phyloP scores from a whole-genome alignment of 2,888 invertebrate species.

The Elysia crispata region DNA sequence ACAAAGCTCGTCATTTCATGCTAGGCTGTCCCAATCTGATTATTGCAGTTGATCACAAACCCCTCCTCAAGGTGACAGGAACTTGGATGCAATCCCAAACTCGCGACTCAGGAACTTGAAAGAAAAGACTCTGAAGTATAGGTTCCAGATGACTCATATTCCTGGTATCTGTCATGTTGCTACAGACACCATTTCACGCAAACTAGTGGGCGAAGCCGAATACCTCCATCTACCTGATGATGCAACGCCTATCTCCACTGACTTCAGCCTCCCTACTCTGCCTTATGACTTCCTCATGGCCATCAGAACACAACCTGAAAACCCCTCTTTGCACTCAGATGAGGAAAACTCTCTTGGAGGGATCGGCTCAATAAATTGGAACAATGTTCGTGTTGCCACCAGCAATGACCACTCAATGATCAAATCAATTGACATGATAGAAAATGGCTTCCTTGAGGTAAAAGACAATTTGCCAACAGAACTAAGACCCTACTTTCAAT shows the following conservation, averaged over 20 bases:
- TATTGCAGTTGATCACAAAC: slow-evolving; percentile 33
- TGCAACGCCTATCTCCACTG: background rate
- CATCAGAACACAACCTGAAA: too few relatives aligned
- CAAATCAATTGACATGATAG: too few relatives aligned
- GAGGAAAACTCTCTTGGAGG: too few relatives aligned
- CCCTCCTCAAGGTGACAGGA: slow-evolving; percentile 26
- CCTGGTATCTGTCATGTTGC: slow-evolving; percentile 29
- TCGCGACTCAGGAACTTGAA: slow-evolving; percentile 7
- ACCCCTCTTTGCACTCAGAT: too few relatives aligned
- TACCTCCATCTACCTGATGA: background rate
- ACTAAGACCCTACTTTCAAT: too few relatives aligned
- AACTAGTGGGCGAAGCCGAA: background rate
- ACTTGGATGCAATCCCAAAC: background rate
- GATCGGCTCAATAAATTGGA: too few relatives aligned
- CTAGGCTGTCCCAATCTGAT: slow-evolving; percentile 38
- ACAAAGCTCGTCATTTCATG: slow-evolving; percentile 33
- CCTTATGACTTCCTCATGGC: too few relatives aligned
- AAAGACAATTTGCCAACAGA: too few relatives aligned
- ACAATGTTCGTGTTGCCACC: too few relatives aligned
- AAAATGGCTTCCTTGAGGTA: too few relatives aligned
- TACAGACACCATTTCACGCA: slow-evolving; percentile 31
- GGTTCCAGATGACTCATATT: background rate
- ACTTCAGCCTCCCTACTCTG: background rate
- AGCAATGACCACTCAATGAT: too few relatives aligned
- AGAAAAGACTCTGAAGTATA: slow-evolving; percentile 5